These are phyloP conservation scores for Mustela nigripes DNA, from an alignment of 2,113 vertebrate species.

Conservation along the genomic window DNA sequence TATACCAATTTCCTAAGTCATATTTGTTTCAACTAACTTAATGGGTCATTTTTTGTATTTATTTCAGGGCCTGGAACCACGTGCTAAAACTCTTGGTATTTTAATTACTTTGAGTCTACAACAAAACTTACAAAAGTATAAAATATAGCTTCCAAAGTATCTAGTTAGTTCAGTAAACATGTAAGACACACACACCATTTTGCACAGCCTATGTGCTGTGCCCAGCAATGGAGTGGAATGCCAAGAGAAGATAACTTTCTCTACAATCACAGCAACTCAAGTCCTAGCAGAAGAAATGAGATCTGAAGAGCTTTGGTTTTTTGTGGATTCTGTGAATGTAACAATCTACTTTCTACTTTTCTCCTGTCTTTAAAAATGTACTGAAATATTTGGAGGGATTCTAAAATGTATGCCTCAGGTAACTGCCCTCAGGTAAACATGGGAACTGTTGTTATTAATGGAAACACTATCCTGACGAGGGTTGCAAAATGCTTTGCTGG, in stretches of 20 bases:
- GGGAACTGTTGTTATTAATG: slow-evolving; percentile 2
- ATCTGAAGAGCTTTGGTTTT: not conserved
- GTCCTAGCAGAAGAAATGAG: not conserved
- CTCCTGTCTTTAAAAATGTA: not conserved
- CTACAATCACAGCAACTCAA: not conserved
- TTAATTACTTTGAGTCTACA: not conserved
- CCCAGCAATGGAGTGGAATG: not conserved
- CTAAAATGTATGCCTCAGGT: not conserved
- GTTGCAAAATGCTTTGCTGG: not conserved
- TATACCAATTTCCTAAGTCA: not conserved
- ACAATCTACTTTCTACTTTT: not conserved
- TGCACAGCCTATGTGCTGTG: not conserved
- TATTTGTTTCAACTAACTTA: slow-evolving; percentile 11
- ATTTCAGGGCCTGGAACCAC: slow-evolving; percentile 4
- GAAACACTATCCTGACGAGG: not conserved
- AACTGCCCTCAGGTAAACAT: not conserved
- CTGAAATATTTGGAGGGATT: not conserved
- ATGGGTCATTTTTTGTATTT: not conserved
- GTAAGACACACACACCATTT: not conserved
- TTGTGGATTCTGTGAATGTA: not conserved
- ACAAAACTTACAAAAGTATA: not conserved
- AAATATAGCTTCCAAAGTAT: not conserved
- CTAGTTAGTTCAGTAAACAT: not conserved
- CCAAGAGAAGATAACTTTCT: not conserved
- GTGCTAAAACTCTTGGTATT: slow-evolving; percentile 26